These are phyloP conservation scores for Hedya salicella DNA, from an alignment of 2,888 invertebrate species.

Conservation along the genomic window DNA sequence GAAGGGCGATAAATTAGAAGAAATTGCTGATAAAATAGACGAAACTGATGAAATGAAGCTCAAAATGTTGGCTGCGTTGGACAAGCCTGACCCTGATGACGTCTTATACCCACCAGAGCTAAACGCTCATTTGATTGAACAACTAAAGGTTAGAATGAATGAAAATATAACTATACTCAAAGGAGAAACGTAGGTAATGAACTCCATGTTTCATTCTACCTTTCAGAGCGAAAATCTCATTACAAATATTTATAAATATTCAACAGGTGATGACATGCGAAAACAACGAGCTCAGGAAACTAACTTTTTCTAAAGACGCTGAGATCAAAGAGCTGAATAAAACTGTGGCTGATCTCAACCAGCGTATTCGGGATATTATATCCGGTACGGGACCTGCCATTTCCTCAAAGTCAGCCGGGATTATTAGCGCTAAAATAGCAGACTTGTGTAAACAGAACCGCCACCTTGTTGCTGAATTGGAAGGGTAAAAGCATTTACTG, in stretches of 20 bases:
- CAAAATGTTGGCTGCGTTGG: slow-evolving; percentile 72
- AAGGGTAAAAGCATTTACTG: slow-evolving; percentile 55
- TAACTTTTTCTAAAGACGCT: slow-evolving; percentile 76
- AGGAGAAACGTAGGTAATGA: no score
- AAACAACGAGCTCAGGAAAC: slow-evolving; percentile 83
- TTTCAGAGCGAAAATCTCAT: no score
- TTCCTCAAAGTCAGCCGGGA: slow-evolving; percentile 80
- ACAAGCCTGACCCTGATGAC: slow-evolving; percentile 74
- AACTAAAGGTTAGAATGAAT: slow-evolving; percentile 76
- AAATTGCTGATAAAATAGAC: slow-evolving; percentile 73
- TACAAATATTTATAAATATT: no score
- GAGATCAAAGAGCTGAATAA: slow-evolving; percentile 74
- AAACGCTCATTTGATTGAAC: slow-evolving; percentile 85
- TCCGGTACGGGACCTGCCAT: slow-evolving; percentile 76
- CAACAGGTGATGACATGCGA: slow-evolving; percentile 82
- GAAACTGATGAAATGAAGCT: slow-evolving; percentile 82
- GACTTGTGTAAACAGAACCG: slow-evolving; percentile 88
- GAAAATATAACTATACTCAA: neutral
- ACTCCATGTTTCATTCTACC: no score
- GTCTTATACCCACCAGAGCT: slow-evolving; percentile 85
- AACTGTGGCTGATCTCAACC: slow-evolving; percentile 72
- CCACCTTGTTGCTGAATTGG: slow-evolving; percentile 86
- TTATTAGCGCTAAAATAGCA: slow-evolving; percentile 87
- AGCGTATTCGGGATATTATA: slow-evolving; percentile 81
- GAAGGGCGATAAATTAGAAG: slow-evolving; percentile 64